phyloP scores from a whole-genome alignment of 2,888 invertebrate genomes.

The Steinernema hermaphroditum region DNA sequence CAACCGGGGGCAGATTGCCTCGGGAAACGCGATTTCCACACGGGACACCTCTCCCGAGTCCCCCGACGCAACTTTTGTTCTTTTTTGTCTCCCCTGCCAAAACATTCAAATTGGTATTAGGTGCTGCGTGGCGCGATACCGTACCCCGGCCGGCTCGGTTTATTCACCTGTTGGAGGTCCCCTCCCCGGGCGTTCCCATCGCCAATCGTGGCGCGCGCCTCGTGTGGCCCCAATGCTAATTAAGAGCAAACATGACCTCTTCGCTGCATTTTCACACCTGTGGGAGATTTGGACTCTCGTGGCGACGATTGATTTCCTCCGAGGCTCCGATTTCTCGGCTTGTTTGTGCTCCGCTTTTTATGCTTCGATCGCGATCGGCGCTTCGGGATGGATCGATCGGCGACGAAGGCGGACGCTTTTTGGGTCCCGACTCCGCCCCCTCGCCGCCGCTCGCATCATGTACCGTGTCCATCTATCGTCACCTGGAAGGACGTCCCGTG shows the following conservation, averaged over 20 bases:
- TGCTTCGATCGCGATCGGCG: background rate
- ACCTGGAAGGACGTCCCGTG: conserved; percentile 23
- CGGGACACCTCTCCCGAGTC: background rate
- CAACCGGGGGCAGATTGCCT: conserved; percentile 31
- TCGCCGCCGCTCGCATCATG: conserved; percentile 5
- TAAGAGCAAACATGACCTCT: conserved; percentile 24
- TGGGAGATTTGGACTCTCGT: conserved; percentile 18
- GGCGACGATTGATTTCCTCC: conserved; percentile 1
- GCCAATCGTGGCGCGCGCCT: background rate
- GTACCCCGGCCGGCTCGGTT: conserved; percentile 16
- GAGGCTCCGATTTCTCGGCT: conserved; percentile 9
- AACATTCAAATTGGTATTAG: background rate
- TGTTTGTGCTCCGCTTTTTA: conserved; percentile 13
- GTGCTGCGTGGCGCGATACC: background rate
- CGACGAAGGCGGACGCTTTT: conserved; percentile 28
- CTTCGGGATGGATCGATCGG: conserved; percentile 18
- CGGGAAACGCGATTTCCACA: conserved; percentile 28
- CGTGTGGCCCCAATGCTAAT: conserved; percentile 31
- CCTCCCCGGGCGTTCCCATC: background rate
- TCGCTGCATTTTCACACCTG: conserved; percentile 28
- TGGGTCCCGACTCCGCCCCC: background rate
- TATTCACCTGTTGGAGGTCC: conserved; percentile 23
- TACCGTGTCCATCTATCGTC: conserved; percentile 31
- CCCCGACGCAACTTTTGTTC: background rate
- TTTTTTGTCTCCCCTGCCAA: background rate